Evolutionary conservation across 2,888 invertebrate genomes (phyloP).

Genomic region (Oscheius sp.): DNA sequence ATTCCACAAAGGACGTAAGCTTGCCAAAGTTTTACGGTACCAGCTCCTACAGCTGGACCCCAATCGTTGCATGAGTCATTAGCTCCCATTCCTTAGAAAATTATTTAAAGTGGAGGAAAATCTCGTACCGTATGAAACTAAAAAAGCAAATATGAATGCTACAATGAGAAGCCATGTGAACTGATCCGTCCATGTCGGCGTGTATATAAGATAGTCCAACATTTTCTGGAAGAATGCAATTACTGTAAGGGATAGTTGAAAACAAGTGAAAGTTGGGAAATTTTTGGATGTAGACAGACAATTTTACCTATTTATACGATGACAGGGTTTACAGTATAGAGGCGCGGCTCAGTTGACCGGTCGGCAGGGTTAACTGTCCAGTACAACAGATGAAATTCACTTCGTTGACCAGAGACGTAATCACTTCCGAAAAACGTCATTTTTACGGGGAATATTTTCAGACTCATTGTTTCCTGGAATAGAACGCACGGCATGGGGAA

Average conservation of each 20-base stretch:
- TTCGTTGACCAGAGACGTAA: background rate
- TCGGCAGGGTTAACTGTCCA: constrained; percentile 26
- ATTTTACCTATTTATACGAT: constrained; percentile 25
- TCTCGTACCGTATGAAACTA: constrained; percentile 52
- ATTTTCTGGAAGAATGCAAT: constrained; percentile 36
- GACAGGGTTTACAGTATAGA: constrained; percentile 20
- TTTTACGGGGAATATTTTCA: too few relatives aligned
- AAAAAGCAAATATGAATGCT: constrained; percentile 61
- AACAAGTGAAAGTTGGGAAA: background rate
- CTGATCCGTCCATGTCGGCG: constrained; percentile 50
- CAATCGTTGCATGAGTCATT: constrained; percentile 63
- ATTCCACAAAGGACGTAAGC: constrained; percentile 95
- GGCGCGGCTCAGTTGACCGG: constrained; percentile 32
- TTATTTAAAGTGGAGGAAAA: too few relatives aligned
- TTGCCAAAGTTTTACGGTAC: constrained; percentile 65
- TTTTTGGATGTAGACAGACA: background rate
- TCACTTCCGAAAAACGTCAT: constrained; percentile 4
- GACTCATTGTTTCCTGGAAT: too few relatives aligned
- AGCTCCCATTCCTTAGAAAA: constrained; percentile 60
- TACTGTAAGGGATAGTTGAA: too few relatives aligned
- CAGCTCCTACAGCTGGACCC: constrained; percentile 62
- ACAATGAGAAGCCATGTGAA: constrained; percentile 57
- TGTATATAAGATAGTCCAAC: constrained; percentile 52
- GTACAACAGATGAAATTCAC: background rate
- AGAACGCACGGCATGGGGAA: too few relatives aligned